Percentiles rank a stretch among this genome's conserved stretches.
Evolutionary conservation across 2,888 invertebrate genomes (phyloP).

Genomic region (Dryomyza anilis): DNA sequence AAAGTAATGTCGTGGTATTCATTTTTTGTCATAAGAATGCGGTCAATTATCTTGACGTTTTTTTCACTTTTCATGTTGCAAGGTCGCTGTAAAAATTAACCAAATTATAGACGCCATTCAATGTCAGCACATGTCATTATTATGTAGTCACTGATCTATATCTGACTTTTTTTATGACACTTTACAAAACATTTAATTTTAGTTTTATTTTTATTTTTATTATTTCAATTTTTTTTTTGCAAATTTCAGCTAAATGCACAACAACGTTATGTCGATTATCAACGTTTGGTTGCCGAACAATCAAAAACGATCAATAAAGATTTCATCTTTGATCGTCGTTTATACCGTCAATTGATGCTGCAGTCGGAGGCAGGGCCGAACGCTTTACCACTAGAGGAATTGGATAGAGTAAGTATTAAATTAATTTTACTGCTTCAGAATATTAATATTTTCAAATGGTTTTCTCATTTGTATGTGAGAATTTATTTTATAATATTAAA

Average conservation of each 20-base stretch:
- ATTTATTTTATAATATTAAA: too few species aligned
- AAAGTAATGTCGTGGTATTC: too few species aligned
- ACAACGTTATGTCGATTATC: constrained; percentile 80
- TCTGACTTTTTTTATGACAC: background rate
- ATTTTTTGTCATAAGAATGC: constrained; percentile 5
- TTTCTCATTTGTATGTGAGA: too few species aligned
- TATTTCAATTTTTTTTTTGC: background rate
- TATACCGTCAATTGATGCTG: constrained; percentile 75
- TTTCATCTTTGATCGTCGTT: constrained; percentile 70
- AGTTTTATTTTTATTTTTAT: background rate
- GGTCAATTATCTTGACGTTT: constrained; percentile 9
- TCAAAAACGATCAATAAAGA: constrained; percentile 73
- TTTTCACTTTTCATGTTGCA: constrained; percentile 19
- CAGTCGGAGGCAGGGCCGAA: constrained; percentile 83
- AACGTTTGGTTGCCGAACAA: constrained; percentile 78
- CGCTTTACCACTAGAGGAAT: constrained; percentile 79
- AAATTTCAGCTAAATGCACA: constrained; percentile 74
- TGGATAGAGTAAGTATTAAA: constrained; percentile 72
- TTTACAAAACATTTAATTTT: background rate
- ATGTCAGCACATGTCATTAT: constrained; percentile 9
- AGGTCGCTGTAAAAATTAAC: constrained; percentile 18
- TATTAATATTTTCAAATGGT: too few species aligned
- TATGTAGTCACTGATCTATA: background rate
- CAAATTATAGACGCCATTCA: constrained; percentile 4
- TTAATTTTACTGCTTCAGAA: too few species aligned